Evolutionary conservation across 2,797 vertebrate species (phyloP).

Genomic region (Melanotaenia pygmaea): DNA sequence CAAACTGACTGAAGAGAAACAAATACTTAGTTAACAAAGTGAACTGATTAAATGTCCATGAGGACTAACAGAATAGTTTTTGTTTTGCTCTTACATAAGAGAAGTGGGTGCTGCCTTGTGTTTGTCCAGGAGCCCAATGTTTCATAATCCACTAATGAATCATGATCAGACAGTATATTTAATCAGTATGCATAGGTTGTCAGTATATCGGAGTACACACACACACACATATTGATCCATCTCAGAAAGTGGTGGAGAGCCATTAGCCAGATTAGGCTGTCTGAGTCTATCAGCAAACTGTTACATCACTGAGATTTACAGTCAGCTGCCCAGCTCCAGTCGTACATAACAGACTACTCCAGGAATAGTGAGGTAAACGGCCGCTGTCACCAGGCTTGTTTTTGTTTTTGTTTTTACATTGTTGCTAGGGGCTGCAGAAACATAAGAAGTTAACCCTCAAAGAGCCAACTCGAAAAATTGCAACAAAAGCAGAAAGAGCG

Average conservation of each 20-base stretch:
- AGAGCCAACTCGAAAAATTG: too few species aligned
- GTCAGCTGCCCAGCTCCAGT: not conserved
- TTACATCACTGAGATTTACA: conserved; percentile 53
- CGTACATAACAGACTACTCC: conserved; percentile 23
- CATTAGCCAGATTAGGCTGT: conserved; percentile 74
- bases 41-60: not conserved
- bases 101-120: not conserved
- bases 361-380: conserved; percentile 19
- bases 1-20: too few species aligned
- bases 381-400: conserved; percentile 7
- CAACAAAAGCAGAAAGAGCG: too few species aligned
- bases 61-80: not conserved
- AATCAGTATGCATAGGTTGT: conserved; percentile 42
- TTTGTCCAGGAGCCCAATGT: not conserved
- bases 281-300: conserved; percentile 54
- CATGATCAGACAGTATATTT: conserved; percentile 8
- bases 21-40: not conserved
- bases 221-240: conserved; percentile 29
- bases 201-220: conserved; percentile 7
- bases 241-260: conserved; percentile 31
- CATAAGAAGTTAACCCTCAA: too few species aligned
- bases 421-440: conserved; percentile 3
- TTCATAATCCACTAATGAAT: conserved; percentile 10
- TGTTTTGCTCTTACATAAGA: not conserved
- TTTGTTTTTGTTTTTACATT: conserved; percentile 5